phyloP scores from a whole-genome alignment of 1,140 invertebrate genomes.

The Adelges cooleyi region DNA sequence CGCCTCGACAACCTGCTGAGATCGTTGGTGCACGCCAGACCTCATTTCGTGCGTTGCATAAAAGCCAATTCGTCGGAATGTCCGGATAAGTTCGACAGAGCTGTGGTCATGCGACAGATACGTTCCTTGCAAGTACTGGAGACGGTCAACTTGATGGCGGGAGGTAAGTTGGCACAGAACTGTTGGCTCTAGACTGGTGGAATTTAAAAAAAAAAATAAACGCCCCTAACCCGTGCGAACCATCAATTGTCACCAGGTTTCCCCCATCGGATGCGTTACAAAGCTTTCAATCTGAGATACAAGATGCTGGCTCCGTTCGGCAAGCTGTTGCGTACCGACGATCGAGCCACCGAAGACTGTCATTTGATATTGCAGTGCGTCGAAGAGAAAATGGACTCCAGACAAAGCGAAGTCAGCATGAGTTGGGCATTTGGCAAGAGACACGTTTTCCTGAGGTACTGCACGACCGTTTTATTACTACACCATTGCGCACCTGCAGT shows the following conservation, averaged over 20 bases:
- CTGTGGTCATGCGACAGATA: constrained; percentile 71
- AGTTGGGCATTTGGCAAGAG: constrained; percentile 84
- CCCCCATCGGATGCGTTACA: constrained; percentile 88
- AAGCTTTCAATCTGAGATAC: constrained; percentile 81
- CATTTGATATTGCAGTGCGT: constrained; percentile 58
- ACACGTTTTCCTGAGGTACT: constrained; percentile 70
- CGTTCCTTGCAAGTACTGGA: constrained; percentile 84
- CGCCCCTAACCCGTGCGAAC: no score
- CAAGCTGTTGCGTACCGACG: constrained; percentile 59
- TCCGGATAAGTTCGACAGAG: constrained; percentile 65
- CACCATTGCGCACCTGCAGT: no score
- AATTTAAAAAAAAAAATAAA: no score
- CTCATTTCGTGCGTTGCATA: constrained; percentile 86
- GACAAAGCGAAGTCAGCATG: constrained; percentile 43
- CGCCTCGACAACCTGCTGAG: constrained; percentile 80
- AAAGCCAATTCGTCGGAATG: constrained; percentile 70
- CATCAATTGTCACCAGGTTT: no score
- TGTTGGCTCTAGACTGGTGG: no score
- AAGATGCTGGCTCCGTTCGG: constrained; percentile 66
- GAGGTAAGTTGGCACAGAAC: constrained; percentile 42
- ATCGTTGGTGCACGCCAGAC: constrained; percentile 81
- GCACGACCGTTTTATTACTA: neutral
- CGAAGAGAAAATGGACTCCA: constrained; percentile 38
- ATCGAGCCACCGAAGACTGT: constrained; percentile 68
- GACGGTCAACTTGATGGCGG: constrained; percentile 89